A percentile compares a stretch with the other conserved stretches of the same genome.
phyloP scores from a whole-genome alignment of 2,797 vertebrate genomes.

The Cephalopachus bancanus region DNA sequence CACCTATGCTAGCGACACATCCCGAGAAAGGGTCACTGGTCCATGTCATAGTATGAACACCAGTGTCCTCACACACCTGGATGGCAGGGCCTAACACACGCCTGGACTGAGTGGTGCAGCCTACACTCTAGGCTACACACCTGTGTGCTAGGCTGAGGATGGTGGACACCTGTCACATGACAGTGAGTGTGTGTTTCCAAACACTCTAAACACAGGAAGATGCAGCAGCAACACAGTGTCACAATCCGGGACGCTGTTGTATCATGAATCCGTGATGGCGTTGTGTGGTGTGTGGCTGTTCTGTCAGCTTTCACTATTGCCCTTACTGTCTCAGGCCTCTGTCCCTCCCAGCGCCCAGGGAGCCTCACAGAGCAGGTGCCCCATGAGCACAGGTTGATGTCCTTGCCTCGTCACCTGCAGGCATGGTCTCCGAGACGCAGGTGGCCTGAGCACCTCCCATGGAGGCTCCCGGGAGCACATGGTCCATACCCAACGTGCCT shows the following conservation, averaged over 20 bases:
- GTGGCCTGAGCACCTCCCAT: background rate
- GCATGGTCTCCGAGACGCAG: fast-evolving
- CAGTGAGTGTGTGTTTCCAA: too few species aligned
- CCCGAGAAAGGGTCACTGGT: too few species aligned
- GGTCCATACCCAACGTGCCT: background rate
- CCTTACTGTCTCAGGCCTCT: too few species aligned
- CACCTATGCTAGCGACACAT: too few species aligned
- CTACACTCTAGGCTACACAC: background rate
- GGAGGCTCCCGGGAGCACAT: background rate
- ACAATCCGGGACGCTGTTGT: background rate
- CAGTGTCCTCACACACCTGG: background rate
- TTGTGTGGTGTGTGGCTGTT: fast-evolving
- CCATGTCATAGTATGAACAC: background rate
- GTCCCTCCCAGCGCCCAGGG: background rate
- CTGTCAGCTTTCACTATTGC: fast-evolving
- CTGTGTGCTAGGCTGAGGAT: background rate
- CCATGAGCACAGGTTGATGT: background rate
- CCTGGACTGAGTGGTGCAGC: background rate
- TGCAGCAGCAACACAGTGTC: fast-evolving
- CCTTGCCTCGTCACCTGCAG: too few species aligned
- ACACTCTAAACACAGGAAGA: background rate
- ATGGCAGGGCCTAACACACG: fast-evolving
- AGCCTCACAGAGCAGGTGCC: background rate
- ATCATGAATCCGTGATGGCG: fast-evolving
- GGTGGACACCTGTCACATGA: fast-evolving